A percentile compares a stretch with the other conserved stretches of the same genome.
These are phyloP conservation scores for Hesperophylax magnus DNA, from an alignment of 1,140 invertebrate genomes.

Conservation along the genomic window DNA sequence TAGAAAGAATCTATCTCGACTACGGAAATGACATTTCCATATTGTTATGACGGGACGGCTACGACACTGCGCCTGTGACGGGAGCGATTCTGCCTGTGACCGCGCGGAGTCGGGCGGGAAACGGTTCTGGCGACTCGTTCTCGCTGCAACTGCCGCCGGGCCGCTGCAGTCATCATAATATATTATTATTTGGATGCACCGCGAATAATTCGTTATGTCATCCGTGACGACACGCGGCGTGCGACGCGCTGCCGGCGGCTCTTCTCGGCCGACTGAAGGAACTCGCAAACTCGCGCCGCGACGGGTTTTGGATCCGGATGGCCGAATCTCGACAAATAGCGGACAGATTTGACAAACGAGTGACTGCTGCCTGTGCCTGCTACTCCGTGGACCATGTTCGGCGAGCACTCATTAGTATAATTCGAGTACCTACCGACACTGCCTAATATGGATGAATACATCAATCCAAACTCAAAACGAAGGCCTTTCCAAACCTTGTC, in stretches of 20 bases:
- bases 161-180: constrained; percentile 21
- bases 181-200: constrained; percentile 21
- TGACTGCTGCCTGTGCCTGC: not conserved
- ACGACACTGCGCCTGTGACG: not conserved
- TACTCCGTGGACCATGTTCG: not conserved
- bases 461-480: no score
- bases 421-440: not conserved
- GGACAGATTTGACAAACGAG: constrained; percentile 1
- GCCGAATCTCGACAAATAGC: constrained; percentile 9
- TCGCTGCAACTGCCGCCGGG: constrained; percentile 11
- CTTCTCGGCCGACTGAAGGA: not conserved
- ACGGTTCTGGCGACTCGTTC: not conserved
- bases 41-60: not conserved
- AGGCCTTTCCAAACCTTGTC: no score
- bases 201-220: constrained; percentile 27
- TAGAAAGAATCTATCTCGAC: no score
- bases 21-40: constrained; percentile 2
- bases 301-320: not conserved
- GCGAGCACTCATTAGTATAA: not conserved
- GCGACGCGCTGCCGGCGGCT: not conserved
- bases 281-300: constrained; percentile 8
- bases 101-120: constrained; percentile 24
- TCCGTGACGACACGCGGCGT: constrained; percentile 29
- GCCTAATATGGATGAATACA: no score
- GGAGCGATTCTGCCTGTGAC: constrained; percentile 3